phyloP scores from a whole-genome alignment of 35 echinoderm and acorn worm species.

The Apostichopus japonicus region DNA sequence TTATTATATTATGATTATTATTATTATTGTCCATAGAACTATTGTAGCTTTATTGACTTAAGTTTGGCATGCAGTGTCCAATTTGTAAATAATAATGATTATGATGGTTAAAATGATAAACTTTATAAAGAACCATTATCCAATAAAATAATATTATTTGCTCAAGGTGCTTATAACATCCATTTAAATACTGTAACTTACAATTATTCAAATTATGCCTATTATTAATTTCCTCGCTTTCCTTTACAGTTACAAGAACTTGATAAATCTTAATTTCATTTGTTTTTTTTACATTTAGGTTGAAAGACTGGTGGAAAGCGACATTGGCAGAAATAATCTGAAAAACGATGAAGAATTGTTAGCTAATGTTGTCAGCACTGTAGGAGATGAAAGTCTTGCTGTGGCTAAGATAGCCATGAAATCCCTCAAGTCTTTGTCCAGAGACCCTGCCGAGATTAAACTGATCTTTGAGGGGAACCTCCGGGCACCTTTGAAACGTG shows the following conservation, averaged over 20 bases:
- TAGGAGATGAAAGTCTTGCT: conserved; percentile 71
- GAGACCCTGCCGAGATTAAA: conserved; percentile 45
- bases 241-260: background rate
- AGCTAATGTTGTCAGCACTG: conserved; percentile 51
- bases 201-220: no score
- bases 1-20: no score
- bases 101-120: no score
- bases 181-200: no score
- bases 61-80: no score
- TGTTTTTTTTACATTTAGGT: background rate
- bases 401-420: conserved; percentile 73
- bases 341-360: conserved; percentile 58
- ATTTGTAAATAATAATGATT: no score
- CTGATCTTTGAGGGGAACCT: conserved; percentile 55
- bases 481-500: conserved; percentile 54
- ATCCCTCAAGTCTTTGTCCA: conserved; percentile 56
- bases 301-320: conserved; percentile 29
- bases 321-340: conserved; percentile 33
- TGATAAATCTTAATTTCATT: background rate
- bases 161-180: no score
- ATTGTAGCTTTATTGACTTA: no score
- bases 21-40: no score
- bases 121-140: no score
- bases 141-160: no score
- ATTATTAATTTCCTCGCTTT: background rate